These are phyloP conservation scores for Molossus molossus DNA, from an alignment of 2,797 vertebrate species.

Conservation along the genomic window DNA sequence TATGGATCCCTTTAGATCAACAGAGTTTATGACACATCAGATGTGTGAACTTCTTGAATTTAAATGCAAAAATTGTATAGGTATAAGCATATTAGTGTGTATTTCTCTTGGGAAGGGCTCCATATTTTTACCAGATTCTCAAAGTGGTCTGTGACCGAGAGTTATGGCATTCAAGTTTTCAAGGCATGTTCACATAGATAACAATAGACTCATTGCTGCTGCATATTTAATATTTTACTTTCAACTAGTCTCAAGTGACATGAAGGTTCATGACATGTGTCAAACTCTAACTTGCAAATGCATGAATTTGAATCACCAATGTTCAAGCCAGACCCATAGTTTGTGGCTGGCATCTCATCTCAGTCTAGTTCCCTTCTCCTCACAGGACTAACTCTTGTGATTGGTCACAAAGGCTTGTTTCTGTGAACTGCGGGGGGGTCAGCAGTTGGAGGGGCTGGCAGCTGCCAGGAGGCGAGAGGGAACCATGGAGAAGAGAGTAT, in stretches of 20 bases:
- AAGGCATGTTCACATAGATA: neutral
- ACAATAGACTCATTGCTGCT: neutral
- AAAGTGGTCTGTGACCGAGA: slow-evolving; percentile 1
- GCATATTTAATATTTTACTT: slow-evolving; percentile 35
- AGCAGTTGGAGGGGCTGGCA: too few species aligned
- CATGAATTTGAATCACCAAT: slow-evolving; percentile 14
- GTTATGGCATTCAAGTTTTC: neutral
- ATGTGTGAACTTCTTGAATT: neutral
- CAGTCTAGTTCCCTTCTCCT: neutral
- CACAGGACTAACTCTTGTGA: neutral
- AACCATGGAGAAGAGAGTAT: neutral
- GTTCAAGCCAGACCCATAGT: neutral
- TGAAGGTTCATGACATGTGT: neutral
- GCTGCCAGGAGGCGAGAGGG: neutral
- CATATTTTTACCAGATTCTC: neutral
- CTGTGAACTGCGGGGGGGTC: neutral
- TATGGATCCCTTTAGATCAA: neutral
- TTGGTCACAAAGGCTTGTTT: neutral
- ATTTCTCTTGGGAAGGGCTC: neutral
- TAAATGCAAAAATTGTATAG: neutral
- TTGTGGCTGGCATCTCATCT: neutral
- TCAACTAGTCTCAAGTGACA: slow-evolving; percentile 21
- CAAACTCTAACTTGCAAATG: neutral
- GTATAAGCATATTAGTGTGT: neutral
- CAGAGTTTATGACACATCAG: neutral